Base-by-base conservation (phyloP, 2,888 invertebrate genomes). In the Amblyteles armatorius region DNA sequence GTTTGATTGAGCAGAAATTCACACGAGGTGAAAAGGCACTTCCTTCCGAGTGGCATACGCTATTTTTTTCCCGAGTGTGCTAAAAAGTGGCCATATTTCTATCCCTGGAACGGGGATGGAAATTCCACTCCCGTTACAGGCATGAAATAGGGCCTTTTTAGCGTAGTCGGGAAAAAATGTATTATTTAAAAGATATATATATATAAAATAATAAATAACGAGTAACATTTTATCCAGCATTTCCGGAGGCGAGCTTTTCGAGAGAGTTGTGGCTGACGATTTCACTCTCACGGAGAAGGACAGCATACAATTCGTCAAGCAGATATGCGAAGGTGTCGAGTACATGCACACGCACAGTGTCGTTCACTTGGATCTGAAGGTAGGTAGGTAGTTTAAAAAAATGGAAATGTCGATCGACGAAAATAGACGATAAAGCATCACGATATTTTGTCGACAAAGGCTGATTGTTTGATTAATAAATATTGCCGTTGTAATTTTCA, bases 211-310 rank as follows among this genome's bases (percentile, higher is more conserved):
- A 6, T 33, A 80, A 73, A 78, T 9, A 22, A 63, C 44, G 67
- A 60, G 73, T 33, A 44, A 72, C 19, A 76, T 69, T 68, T 71
- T 68, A n/a, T 94, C 60, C 93, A 99, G 98, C 91, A 97, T 99
- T 88, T 97, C 97, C 85, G 99, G 99, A 1, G 99, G 99, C 0
- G 99, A 99, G 93, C 95, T 99, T 50, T 99, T 99, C 92, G 98
- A 99, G 92, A 95, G 99, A 77, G 98, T 99, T 1, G 97, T 98
- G 0, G 98, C 98, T 13, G 99, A 98, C 90, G 98, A 98, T 91
- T 98, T 98, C 93, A 97, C 98, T 13, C 95, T 98, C 79, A 98
- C 99, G 0, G 99, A 99, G 94, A 91, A 91, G 2, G 94, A 96
- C 92, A 96, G 97, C 90, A 96, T 98, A 82, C 95, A 97, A 83